Evolutionary conservation across 2,797 vertebrate species (phyloP), one percentile per base, ranked within the genome.

Genomic region (Tapirus indicus): DNA sequence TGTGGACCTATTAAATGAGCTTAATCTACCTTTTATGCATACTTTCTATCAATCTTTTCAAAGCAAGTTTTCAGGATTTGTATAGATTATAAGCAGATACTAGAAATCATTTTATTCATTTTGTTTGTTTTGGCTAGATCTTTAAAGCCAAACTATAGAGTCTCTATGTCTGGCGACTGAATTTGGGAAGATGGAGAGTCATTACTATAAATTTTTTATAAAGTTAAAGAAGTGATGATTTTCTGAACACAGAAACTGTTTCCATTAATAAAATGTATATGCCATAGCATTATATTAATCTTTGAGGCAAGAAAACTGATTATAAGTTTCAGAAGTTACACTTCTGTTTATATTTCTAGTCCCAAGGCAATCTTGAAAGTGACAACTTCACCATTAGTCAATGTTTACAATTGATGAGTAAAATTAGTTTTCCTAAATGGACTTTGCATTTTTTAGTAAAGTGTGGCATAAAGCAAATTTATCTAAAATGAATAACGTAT

Each of bases 241-340:
- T 93, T 93, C 44, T 74, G n/a, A 93, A 69, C 1, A 58, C 1
- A 35, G 66, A 69, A 75, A 75, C 60, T 64, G 79, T 14, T 66
- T 84, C 9, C 80, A 3, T 71, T 64, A 88, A 79, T 93, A 78
- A 91, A 66, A 88, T 69, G 0, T 49, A 13, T 72, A 75, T 35
- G 1, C 64, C 27, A 72, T 54, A 82, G 21, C 20, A 69, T 58
- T 88, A 23, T 66, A 77, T 82, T 95, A 54, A 91, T 85, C 29
- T 54, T 83, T 60, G 4, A 72, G 44, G 9, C 29, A 54, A 41
- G 12, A 85, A 93, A 96, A 62, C 1, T 84, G 62, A 92, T 58
- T 80, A 18, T 89, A 83, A 71, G 60, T 91, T 91, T 96, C 93
- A 88, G 35, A 93, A 94, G 95, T 80, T 84, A 10, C 1, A 20